Evolutionary conservation across 2,888 invertebrate genomes (phyloP), one percentile per base, ranked within the genome.

Genomic region (Xestia c-nigrum): DNA sequence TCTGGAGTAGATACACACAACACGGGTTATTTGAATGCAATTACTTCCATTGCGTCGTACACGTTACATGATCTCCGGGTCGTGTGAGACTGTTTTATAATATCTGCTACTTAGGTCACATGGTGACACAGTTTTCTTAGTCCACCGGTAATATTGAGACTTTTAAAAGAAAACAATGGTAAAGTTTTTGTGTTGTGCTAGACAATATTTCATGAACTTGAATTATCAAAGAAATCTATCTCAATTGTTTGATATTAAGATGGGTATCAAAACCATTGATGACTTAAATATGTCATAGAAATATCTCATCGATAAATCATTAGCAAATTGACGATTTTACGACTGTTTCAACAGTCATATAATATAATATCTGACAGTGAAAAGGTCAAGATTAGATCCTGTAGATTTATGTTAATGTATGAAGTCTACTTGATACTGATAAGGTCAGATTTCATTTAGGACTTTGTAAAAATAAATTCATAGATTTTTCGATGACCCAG

Each of bases 81-180:
- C 74, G 73, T 86, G 75, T 70, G 66, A 66, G 10, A n/a, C n/a
- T 47, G 70, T 72, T 74, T 77, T 74, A 86, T 81, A 81, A 77
- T 69, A 72, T 40, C 69, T 61, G n/a, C 31, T 63, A 52, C 72
- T 68, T 61, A 46, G 83, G 72, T 81, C 69, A 59, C 9, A 52
- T 65, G 21, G 65, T 79, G 81, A 64, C 87, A 78, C 10, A 81
- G 69, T 76, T 81, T 31, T 70, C 43, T 75, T 14, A 3, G 55
- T 63, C 31, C 14, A 21, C 14, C 3, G 31, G 46, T 46, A 38
- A 52, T 52, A 38, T 24, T 47, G 21, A 68, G 16, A 52, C n/a
- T 40, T 47, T n/a, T 46, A 12, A 5, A 71, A 67, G n/a, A 68
- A 68, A 19, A 24, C 0, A 47, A 47, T 12, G 5, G 5, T 38